Conservation (phyloP, 2,113 vertebrate genomes). For the Phodopus roborovskii region DNA sequence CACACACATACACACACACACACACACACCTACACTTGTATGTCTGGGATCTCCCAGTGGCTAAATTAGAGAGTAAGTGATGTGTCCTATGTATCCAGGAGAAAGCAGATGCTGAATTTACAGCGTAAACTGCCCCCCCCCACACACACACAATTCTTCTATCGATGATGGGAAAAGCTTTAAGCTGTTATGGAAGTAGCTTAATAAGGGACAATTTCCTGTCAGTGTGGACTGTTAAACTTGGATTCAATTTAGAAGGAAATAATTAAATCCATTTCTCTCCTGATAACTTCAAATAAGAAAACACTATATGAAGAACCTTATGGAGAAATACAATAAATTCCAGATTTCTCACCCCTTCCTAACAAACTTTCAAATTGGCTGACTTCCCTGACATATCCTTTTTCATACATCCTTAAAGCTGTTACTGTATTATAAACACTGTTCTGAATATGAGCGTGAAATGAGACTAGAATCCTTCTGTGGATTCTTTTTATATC, state of each 20-base stretch:
- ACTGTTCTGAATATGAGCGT: conserved; percentile 59
- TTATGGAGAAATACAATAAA: not conserved
- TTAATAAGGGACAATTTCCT: conserved; percentile 33
- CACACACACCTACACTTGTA: no score
- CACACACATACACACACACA: no score
- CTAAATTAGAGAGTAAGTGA: not conserved
- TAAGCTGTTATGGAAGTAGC: not conserved
- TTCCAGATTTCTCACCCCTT: no score
- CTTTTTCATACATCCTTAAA: conserved; percentile 41
- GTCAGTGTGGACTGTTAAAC: not conserved
- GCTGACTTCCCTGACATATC: conserved; percentile 60
- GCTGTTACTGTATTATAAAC: conserved; percentile 43
- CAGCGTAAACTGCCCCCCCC: not conserved
- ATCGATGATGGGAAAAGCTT: not conserved
- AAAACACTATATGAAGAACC: not conserved
- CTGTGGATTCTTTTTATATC: not conserved
- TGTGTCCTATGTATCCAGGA: not conserved
- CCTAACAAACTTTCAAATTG: not conserved
- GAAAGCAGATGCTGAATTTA: not conserved
- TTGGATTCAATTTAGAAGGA: conserved; percentile 41
- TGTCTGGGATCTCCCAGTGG: no score
- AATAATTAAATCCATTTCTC: conserved; percentile 61
- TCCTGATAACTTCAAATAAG: conserved; percentile 20
- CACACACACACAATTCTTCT: not conserved
- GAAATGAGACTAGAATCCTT: conserved; percentile 52